Evolutionary conservation across 2,888 invertebrate species (phyloP).

Genomic region (Spialia ferax): DNA sequence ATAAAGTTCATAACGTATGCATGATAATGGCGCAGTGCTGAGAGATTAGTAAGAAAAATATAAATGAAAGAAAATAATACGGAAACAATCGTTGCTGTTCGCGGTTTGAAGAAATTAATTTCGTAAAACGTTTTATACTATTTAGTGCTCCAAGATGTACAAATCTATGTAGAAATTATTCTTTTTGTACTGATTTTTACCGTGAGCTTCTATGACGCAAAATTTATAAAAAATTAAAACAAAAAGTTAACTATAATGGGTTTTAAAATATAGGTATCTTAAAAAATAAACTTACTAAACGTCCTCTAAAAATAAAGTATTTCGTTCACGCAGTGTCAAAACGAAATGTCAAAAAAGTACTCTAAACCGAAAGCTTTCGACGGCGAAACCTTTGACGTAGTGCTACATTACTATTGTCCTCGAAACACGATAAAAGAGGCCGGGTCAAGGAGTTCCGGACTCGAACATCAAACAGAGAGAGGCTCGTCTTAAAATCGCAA

Average conservation of each 20-base stretch:
- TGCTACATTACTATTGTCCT: neutral
- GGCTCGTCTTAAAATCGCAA: slow-evolving; percentile 45
- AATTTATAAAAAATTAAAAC: too few relatives aligned
- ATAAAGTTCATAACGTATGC: neutral
- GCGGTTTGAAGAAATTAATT: neutral
- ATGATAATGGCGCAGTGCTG: slow-evolving; percentile 2
- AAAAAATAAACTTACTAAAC: neutral
- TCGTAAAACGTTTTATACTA: too few relatives aligned
- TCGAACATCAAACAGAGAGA: slow-evolving; percentile 25
- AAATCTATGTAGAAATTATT: too few relatives aligned
- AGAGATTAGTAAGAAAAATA: neutral
- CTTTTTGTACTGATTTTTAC: too few relatives aligned
- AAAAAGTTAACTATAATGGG: too few relatives aligned
- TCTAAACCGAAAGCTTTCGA: slow-evolving; percentile 9
- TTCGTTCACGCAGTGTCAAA: neutral
- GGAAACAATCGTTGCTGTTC: neutral
- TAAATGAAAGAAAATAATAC: slow-evolving; percentile 7
- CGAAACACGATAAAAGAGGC: slow-evolving; percentile 22
- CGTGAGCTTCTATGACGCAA: too few relatives aligned
- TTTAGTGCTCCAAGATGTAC: too few relatives aligned
- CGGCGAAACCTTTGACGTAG: slow-evolving; percentile 18
- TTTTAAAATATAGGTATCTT: too few relatives aligned
- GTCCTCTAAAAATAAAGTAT: neutral
- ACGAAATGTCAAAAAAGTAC: neutral
- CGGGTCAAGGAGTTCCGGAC: slow-evolving; percentile 24